Percentiles rank a stretch among this genome's conserved stretches.
Evolutionary conservation across 2,113 vertebrate genomes (phyloP).

Genomic region (Plectropomus leopardus): DNA sequence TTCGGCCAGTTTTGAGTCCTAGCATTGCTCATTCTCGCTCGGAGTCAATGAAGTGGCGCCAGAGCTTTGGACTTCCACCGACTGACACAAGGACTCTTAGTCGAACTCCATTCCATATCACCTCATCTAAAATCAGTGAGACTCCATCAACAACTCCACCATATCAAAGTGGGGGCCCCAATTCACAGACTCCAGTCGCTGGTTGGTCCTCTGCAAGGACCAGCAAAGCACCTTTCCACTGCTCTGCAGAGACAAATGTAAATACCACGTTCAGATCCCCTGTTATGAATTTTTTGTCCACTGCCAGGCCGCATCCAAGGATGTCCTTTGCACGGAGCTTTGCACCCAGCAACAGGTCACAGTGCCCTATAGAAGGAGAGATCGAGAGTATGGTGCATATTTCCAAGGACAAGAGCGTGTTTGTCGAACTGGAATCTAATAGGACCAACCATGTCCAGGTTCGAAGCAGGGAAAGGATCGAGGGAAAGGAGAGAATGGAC

Average conservation of each 20-base stretch:
- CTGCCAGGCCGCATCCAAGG: constrained; percentile 60
- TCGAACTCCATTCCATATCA: constrained; percentile 73
- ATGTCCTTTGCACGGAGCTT: constrained; percentile 52
- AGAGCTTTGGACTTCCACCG: constrained; percentile 74
- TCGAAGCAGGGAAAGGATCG: constrained; percentile 72
- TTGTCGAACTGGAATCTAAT: constrained; percentile 74
- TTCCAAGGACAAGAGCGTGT: constrained; percentile 78
- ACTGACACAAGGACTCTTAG: constrained; percentile 45
- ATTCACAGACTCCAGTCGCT: constrained; percentile 52
- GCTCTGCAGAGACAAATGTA: constrained; percentile 41
- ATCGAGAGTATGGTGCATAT: constrained; percentile 73
- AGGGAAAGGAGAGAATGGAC: constrained; percentile 65
- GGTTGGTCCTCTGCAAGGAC: constrained; percentile 66
- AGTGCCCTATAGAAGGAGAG: constrained; percentile 51
- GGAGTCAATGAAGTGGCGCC: constrained; percentile 74
- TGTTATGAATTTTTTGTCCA: constrained; percentile 47
- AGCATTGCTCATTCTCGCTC: constrained; percentile 52
- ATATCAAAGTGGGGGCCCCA: constrained; percentile 44
- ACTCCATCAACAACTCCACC: constrained; percentile 8
- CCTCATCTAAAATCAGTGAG: constrained; percentile 57
- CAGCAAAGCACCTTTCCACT: constrained; percentile 45
- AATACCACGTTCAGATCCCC: constrained; percentile 47
- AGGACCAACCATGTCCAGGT: constrained; percentile 81
- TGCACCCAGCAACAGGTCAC: constrained; percentile 33
- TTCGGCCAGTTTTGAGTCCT: constrained; percentile 13